A percentile compares a stretch with the other conserved stretches of the same genome.
Evolutionary conservation across 2,797 vertebrate genomes (phyloP).

Genomic region (Melanotaenia boesemani): DNA sequence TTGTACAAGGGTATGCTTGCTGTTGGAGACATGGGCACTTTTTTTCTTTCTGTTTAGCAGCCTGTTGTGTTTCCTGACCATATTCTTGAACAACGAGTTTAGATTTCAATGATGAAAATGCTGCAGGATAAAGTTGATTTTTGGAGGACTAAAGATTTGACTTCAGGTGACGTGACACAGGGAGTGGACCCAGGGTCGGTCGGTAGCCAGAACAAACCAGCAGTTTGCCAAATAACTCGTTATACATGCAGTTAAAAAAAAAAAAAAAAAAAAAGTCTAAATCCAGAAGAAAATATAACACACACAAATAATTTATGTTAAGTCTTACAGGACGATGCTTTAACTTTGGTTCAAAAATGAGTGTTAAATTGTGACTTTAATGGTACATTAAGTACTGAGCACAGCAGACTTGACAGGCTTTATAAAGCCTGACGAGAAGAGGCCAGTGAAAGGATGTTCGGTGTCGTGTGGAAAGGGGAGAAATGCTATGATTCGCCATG

Average conservation of each 20-base stretch:
- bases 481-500: background rate
- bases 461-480: background rate
- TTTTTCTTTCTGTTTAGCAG: background rate
- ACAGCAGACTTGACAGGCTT: constrained; percentile 47
- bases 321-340: too few species aligned
- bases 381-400: constrained; percentile 19
- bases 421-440: constrained; percentile 74
- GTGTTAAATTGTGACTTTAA: background rate
- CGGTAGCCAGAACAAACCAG: too few species aligned
- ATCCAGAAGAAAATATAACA: too few species aligned
- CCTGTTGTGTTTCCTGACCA: background rate
- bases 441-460: constrained; percentile 58
- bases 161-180: too few species aligned
- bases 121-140: background rate
- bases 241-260: too few species aligned
- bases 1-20: too few species aligned
- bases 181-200: too few species aligned
- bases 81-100: background rate
- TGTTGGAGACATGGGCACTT: too few species aligned
- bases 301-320: too few species aligned
- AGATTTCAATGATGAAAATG: background rate
- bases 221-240: too few species aligned
- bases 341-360: background rate
- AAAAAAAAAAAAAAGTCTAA: too few species aligned
- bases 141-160: background rate